Evolutionary conservation across 2,113 vertebrate genomes (phyloP), one percentile per base, ranked within the genome.

Genomic region (Corythornis cristatus): DNA sequence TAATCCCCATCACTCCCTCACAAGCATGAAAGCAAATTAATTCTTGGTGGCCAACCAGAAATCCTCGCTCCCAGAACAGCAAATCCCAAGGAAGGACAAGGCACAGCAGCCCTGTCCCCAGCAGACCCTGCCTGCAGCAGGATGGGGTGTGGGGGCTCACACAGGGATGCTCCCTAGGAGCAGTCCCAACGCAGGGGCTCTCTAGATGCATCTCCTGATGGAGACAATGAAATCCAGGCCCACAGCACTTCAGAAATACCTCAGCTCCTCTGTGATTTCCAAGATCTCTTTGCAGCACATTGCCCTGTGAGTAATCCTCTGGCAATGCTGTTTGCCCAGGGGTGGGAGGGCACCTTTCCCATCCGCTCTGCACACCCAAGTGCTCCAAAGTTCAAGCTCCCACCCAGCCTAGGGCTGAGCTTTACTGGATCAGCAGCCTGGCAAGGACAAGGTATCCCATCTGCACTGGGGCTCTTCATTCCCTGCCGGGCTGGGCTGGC

Each of bases 361-460:
- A 74, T 61, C 86, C 3, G 15, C 58, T 72, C 66, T 0, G 0
- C 71, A 77, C 67, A 26, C 79, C 90, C 90, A 48, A 61, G 20
- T 31, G 83, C 83, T 91, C 85, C 88, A 60, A 86, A 96, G 92
- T 83, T 76, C 93, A 93, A 15, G 85, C 42, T 88, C 72, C 90
- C 92, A 57, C 89, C 93, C 71, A 68, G 56, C 62, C 67, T 4
- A 9, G 40, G 72, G 71, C 72, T 62, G 90, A 85, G 58, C n/a
- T 72, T 8, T 5, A 2, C 40, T 1, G 51, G 15, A 76, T 14
- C 15, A 81, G 43, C 68, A 80, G 75, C 80, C 83, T 54, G 66
- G 62, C 70, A 18, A 33, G 60, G 40, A 43, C 3, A 1, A 48
- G 70, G 21, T 15, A 48, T 57, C 57, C 48, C 61, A 43, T 19